Conservation (phyloP, 92 coral and sea anemone species). For the Umimayanthus chanpuru region DNA sequence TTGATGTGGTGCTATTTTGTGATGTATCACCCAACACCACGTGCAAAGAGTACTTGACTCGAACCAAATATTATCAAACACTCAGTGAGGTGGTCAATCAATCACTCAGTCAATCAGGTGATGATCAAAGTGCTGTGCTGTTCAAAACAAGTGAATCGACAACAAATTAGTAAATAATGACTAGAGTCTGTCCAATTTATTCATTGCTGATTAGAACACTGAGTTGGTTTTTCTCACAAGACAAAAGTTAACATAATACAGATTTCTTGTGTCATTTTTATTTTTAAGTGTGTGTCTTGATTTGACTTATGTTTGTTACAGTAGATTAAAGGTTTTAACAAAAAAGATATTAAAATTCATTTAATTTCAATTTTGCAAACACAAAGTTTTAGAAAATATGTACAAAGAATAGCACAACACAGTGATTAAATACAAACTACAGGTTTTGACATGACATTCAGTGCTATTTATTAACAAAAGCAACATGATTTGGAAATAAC, state of each 20-base stretch:
- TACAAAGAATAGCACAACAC: slow-evolving; percentile 13
- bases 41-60: slow-evolving; percentile 4
- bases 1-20: not conserved
- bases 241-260: not conserved
- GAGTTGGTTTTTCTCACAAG: not conserved
- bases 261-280: not conserved
- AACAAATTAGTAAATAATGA: slow-evolving; percentile 9
- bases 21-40: slow-evolving; percentile 5
- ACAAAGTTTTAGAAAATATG: not conserved
- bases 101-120: slow-evolving; percentile 30
- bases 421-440: not conserved
- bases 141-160: slow-evolving; percentile 21
- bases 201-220: not conserved
- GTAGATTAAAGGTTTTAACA: not conserved
- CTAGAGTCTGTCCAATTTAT: not conserved
- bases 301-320: slow-evolving; percentile 20
- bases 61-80: slow-evolving; percentile 3
- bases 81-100: slow-evolving; percentile 14
- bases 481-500: too few species aligned
- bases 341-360: not conserved
- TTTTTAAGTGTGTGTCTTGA: not conserved
- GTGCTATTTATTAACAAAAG: not conserved
- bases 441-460: too few species aligned
- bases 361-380: not conserved
- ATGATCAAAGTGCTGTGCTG: slow-evolving; percentile 30